Base-by-base conservation (phyloP, 2,113 vertebrate genomes). In the Burhinus bistriatus region DNA sequence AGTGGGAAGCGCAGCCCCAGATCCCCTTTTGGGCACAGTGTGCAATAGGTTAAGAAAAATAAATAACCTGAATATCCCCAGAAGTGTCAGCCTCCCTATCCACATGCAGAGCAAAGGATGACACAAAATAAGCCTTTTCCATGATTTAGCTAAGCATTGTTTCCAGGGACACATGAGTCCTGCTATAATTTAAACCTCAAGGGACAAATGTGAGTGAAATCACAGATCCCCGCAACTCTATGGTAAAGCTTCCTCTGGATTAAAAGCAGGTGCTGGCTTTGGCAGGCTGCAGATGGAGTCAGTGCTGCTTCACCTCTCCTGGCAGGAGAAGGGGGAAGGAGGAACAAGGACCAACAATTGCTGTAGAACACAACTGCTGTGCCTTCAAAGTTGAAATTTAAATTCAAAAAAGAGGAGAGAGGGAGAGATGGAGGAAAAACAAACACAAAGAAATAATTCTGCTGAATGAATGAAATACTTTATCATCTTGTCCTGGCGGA, bases 311-410 rank as follows among this genome's bases (percentile, higher is more conserved):
- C 73, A 77, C 45, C 77, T 85, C 77, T 19, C 38, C 72, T 15
- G 18, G 55, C 32, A 55, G 54, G 5, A 36, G 29, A 21, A 0
- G 3, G 38, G 47, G 65, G 13, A 49, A 21, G 8, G 20, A 66
- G 22, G 70, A 71, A 75, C 22, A n/a, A 36, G n/a, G 40, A 89
- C 12, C 34, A 70, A 38, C 9, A 25, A 77, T 8, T 87, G 22
- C 66, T 58, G 57, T 2, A 6, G 1, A 68, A 51, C 11, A 4
- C 5, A 47, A 72, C 21, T 13, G 2, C 0, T 54, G 32, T 42
- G 54, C 18, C 40, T 54, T 61, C 34, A 15, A 64, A 72, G 9
- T 4, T 32, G 32, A 81, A 62, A 59, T 76, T 71, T 26, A 57
- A 82, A 34, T 34, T 84, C 7, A 62, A 75, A 77, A 47, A 47